These are phyloP conservation scores for Sphyrna mokarran DNA, from an alignment of 2,113 vertebrate species.

Conservation along the genomic window DNA sequence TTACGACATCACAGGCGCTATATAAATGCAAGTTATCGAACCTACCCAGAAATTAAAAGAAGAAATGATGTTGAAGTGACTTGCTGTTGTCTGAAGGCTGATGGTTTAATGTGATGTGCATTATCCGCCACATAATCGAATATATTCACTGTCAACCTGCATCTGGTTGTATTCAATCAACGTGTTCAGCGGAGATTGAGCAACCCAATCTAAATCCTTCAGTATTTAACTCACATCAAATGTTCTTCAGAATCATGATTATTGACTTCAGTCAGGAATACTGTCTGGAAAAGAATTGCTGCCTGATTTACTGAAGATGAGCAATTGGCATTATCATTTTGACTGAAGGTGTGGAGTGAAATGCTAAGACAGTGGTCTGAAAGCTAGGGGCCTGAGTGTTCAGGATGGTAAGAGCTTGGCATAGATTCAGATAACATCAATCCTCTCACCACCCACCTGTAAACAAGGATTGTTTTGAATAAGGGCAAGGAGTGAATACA, in stretches of 20 bases:
- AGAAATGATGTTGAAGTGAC: not conserved
- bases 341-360: not conserved
- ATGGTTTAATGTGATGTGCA: not conserved
- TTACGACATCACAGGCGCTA: not conserved
- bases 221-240: conserved; percentile 1
- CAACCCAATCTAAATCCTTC: not conserved
- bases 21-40: not conserved
- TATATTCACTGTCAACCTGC: not conserved
- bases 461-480: too few species aligned
- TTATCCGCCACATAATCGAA: not conserved
- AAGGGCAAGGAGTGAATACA: too few species aligned
- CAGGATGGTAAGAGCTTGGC: too few species aligned
- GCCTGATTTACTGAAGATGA: not conserved
- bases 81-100: not conserved
- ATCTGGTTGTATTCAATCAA: not conserved
- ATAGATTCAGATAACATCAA: too few species aligned
- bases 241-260: not conserved
- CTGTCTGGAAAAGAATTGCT: not conserved
- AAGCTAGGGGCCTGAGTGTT: not conserved
- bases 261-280: not conserved
- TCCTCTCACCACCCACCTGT: too few species aligned
- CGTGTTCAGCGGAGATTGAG: not conserved
- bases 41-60: not conserved
- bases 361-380: not conserved
- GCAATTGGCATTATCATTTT: not conserved